Evolutionary conservation across 2,113 vertebrate genomes (phyloP).

Genomic region (Pseudorectes ferrugineus): DNA sequence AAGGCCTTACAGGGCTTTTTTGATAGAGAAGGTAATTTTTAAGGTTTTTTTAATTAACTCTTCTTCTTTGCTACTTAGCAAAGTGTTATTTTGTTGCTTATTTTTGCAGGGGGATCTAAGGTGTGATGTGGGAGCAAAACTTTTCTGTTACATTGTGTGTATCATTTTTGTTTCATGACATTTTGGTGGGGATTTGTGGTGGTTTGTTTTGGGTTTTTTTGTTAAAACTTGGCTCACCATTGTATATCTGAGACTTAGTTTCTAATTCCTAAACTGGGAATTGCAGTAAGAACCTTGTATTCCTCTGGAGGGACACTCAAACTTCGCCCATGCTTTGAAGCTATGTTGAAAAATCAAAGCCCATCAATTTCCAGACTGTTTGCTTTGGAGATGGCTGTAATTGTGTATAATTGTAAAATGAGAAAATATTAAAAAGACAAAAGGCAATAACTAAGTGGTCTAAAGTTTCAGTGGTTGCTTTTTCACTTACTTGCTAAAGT

Average conservation of each 20-base stretch:
- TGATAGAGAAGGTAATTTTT: slow-evolving; percentile 87
- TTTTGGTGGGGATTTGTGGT: neutral
- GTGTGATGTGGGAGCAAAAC: neutral
- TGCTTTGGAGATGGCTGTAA: neutral
- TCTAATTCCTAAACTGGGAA: neutral
- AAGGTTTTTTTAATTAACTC: neutral
- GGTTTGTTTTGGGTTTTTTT: neutral
- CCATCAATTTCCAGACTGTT: neutral
- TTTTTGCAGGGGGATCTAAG: neutral
- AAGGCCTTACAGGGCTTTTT: slow-evolving; percentile 97
- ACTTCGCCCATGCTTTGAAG: neutral
- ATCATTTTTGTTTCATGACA: neutral
- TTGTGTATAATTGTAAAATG: neutral
- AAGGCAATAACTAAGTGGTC: neutral
- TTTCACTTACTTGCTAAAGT: neutral
- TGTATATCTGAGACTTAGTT: neutral
- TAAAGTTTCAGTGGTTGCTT: neutral
- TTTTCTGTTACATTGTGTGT: neutral
- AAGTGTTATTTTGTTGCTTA: neutral
- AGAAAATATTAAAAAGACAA: neutral
- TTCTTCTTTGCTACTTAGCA: neutral
- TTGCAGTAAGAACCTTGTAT: neutral
- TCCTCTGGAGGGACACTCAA: neutral
- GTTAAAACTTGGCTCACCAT: neutral
- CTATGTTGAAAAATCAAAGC: neutral